phyloP scores from a whole-genome alignment of 1,140 invertebrate species.

The Procambarus clarkii region DNA sequence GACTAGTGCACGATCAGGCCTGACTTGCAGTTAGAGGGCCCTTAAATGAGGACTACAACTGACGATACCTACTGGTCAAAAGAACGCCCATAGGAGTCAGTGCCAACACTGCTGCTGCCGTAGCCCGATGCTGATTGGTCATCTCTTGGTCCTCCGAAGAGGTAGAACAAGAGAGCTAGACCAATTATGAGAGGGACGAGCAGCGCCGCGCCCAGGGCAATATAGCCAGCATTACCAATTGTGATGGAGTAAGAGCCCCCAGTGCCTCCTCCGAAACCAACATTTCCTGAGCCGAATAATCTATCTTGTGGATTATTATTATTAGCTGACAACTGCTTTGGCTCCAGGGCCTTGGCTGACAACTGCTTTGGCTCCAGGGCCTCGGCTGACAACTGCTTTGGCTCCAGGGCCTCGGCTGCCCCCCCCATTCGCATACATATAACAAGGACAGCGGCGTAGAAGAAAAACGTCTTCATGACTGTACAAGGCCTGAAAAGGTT shows the following conservation, averaged over 20 bases:
- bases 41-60: background rate
- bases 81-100: constrained; percentile 44
- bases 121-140: constrained; percentile 14
- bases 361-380: background rate
- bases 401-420: constrained; percentile 65
- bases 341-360: no score
- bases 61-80: constrained; percentile 50
- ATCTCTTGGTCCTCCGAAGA: constrained; percentile 56
- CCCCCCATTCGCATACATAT: constrained; percentile 67
- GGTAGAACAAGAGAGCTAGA: constrained; percentile 66
- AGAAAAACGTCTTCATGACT: constrained; percentile 68
- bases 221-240: constrained; percentile 62
- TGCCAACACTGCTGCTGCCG: constrained; percentile 32
- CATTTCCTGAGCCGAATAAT: constrained; percentile 23
- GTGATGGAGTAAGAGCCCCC: constrained; percentile 35
- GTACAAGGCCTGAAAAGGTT: constrained; percentile 68
- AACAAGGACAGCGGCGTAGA: constrained; percentile 67
- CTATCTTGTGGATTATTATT: constrained; percentile 24
- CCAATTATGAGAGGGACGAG: constrained; percentile 64
- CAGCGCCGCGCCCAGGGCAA: constrained; percentile 61
- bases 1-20: constrained; percentile 65
- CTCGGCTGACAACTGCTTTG: constrained; percentile 6
- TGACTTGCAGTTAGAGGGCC: constrained; percentile 47
- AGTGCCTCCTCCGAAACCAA: constrained; percentile 10
- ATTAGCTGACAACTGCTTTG: constrained; percentile 11